Evolutionary conservation across 2,797 vertebrate genomes (phyloP), one percentile per base, ranked within the genome.

Genomic region (Zalophus californianus): DNA sequence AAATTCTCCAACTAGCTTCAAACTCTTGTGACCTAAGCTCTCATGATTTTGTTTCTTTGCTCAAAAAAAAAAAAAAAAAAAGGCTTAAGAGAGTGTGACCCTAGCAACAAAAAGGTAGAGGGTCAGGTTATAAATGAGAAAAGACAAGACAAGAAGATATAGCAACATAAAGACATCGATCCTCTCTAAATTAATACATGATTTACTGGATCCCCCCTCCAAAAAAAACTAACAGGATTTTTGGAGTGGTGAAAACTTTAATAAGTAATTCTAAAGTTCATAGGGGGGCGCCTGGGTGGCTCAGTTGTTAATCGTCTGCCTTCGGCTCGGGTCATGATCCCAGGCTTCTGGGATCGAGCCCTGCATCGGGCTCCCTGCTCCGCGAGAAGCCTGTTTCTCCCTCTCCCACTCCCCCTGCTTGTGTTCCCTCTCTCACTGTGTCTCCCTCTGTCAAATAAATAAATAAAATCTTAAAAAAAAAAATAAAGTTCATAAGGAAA

Each of bases 231-330:
- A 85, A 82, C 7, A 94, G 60, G 35, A 79, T 58, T 91, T 86
- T 21, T 8, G 52, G 38, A 10, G 41, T 80, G 23, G 15, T 62
- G 1, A 75, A 96, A 96, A 94, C 50, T 54, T 92, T 92, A 84
- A 70, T 73, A 95, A 93, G 35, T 70, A 94, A 86, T 72, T 89
- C 73, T 78, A n/a, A 80, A 92, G 29, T 73, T 92, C 21, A 32
- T 29, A 73, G 20, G 10, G 32, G 38, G 38, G 38, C 38, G 4
- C 38, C 38, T 38, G 38, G 38, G 38, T 38, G 38, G 38, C 38
- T 38, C 38, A 38, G 38, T 38, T 38, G 38, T 38, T 38, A 38
- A 38, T 38, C 4, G 38, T 38, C 38, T 38, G 38, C 38, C 38
- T 38, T 38, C 38, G 38, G 38, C 38, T 38, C 38, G 38, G 38